These are phyloP conservation scores for Belonocnema kinseyi DNA, from an alignment of 1,140 invertebrate genomes.

Conservation along the genomic window DNA sequence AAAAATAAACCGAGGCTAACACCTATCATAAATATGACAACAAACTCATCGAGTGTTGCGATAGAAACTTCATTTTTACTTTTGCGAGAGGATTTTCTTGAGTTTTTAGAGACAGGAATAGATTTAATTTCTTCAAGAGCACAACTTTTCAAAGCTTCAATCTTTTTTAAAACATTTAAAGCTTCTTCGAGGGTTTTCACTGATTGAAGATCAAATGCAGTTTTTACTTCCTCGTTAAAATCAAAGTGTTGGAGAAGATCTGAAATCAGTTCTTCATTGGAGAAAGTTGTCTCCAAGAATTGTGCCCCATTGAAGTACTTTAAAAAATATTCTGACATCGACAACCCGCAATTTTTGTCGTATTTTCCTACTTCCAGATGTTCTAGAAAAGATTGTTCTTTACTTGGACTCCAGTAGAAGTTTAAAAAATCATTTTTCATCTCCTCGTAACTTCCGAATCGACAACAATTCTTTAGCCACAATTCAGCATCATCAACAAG, in stretches of 20 bases:
- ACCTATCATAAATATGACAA: too few species aligned
- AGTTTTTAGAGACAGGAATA: too few species aligned
- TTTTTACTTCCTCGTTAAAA: neutral
- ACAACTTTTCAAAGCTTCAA: neutral
- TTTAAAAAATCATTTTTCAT: conserved; percentile 5
- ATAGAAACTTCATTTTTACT: too few species aligned
- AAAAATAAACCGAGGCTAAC: too few species aligned
- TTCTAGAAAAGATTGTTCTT: neutral
- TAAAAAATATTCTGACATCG: conserved; percentile 13
- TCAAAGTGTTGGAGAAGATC: conserved; percentile 10
- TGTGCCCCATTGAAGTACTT: neutral
- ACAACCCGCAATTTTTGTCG: neutral
- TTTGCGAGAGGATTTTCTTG: too few species aligned
- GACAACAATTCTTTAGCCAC: neutral
- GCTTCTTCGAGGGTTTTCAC: neutral
- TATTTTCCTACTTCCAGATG: neutral
- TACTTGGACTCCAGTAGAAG: conserved; percentile 14
- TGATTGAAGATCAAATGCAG: neutral
- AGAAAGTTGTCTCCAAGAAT: neutral
- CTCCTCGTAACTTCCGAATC: neutral
- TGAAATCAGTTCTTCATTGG: neutral
- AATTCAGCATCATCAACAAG: conserved; percentile 9
- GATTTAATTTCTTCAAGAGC: too few species aligned
- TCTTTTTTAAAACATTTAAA: conserved; percentile 2
- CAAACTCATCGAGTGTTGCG: too few species aligned